These are phyloP conservation scores for Hetaerina titia DNA, from an alignment of 2,888 invertebrate species.

Conservation along the genomic window DNA sequence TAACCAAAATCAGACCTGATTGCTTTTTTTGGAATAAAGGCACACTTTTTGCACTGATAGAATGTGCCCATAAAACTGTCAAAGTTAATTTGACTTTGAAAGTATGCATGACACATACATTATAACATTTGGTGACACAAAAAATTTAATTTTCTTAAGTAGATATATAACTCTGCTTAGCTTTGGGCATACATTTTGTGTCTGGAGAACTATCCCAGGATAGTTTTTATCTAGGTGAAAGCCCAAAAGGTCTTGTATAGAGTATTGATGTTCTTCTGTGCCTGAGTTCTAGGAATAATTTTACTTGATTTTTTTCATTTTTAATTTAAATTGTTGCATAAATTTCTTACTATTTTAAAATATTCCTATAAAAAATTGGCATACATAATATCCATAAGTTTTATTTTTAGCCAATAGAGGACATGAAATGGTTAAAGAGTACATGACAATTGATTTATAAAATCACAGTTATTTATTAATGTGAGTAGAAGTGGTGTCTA, in stretches of 20 bases:
- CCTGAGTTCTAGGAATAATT: background rate
- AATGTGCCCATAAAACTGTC: background rate
- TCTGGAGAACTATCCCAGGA: background rate
- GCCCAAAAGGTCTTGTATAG: background rate
- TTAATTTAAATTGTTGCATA: background rate
- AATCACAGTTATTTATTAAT: no score
- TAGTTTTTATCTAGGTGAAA: background rate
- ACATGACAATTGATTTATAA: no score
- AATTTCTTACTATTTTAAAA: background rate
- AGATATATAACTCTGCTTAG: background rate
- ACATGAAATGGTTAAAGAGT: no score
- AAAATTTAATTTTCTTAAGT: background rate
- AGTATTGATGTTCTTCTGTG: background rate
- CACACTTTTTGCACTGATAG: background rate
- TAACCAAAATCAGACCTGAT: background rate
- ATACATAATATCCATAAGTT: no score
- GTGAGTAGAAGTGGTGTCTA: no score
- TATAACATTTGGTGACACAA: background rate
- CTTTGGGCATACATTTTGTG: background rate
- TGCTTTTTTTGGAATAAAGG: background rate
- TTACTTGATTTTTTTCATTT: background rate
- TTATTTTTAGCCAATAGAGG: no score
- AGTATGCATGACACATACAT: background rate
- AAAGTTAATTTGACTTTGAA: background rate
- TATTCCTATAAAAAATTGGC: no score